phyloP scores from a whole-genome alignment of 2,113 vertebrate species.

The Otocyon megalotis region DNA sequence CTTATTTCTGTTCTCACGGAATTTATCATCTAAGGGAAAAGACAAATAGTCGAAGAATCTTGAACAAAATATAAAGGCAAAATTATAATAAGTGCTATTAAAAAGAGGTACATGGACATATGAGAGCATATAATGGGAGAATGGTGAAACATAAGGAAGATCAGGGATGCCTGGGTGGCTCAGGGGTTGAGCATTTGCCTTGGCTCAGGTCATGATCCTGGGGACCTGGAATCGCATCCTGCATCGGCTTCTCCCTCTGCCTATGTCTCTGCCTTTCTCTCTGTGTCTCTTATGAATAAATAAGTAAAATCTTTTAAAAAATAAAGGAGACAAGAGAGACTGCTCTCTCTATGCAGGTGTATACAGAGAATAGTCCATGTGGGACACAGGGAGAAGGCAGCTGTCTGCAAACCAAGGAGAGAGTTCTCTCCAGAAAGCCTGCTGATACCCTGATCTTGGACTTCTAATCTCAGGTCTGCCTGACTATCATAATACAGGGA shows the following conservation, averaged over 20 bases:
- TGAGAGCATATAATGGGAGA: neutral
- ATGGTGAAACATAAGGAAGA: neutral
- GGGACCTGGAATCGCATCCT: too few species aligned
- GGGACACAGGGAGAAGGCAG: neutral
- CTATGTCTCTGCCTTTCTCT: too few species aligned
- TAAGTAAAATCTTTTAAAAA: neutral
- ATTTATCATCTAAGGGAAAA: conserved; percentile 21
- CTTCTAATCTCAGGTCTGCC: neutral
- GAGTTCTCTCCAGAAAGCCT: neutral
- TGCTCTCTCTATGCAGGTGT: neutral
- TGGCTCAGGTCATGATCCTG: too few species aligned
- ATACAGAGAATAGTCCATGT: neutral
- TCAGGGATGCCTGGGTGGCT: too few species aligned
- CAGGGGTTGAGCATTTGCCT: too few species aligned
- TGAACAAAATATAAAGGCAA: conserved; percentile 15
- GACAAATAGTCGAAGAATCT: neutral
- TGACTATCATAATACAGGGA: neutral
- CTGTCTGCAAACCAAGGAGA: neutral
- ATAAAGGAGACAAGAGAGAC: neutral
- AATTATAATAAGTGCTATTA: conserved; percentile 6
- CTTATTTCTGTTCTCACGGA: neutral
- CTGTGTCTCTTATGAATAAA: too few species aligned
- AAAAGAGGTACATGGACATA: neutral
- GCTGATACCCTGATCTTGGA: neutral
- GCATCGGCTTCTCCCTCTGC: too few species aligned